Evolutionary conservation across 2,888 invertebrate genomes (phyloP).

Genomic region (Spisula subtruncata): DNA sequence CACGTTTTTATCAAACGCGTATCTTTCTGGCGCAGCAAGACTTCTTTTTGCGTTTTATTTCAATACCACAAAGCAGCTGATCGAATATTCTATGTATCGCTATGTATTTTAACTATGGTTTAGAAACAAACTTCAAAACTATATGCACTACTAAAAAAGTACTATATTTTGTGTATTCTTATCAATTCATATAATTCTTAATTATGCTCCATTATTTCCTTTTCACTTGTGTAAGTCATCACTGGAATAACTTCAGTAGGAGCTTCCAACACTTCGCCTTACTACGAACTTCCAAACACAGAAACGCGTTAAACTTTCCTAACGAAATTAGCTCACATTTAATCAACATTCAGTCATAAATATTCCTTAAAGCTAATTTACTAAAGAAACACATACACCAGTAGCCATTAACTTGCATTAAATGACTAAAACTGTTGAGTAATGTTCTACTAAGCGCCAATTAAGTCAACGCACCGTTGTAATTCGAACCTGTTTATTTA

Average conservation of each 20-base stretch:
- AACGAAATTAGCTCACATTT: neutral
- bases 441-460: neutral
- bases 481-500: neutral
- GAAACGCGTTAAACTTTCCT: neutral
- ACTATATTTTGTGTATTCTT: too few species aligned
- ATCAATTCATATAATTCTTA: too few species aligned
- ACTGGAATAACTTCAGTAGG: too few species aligned
- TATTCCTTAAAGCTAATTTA: neutral
- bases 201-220: too few species aligned
- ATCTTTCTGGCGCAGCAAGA: neutral
- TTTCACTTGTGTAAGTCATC: too few species aligned
- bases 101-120: neutral
- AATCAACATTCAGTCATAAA: neutral
- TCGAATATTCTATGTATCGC: neutral
- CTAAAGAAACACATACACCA: neutral
- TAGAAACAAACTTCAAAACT: too few species aligned
- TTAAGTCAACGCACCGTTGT: neutral
- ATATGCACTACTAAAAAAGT: too few species aligned
- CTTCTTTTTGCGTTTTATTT: neutral
- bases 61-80: neutral
- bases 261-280: too few species aligned
- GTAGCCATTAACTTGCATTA: neutral
- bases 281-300: neutral
- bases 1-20: neutral
- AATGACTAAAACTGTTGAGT: neutral